These are phyloP conservation scores for Okapia johnstoni DNA, from an alignment of 2,113 vertebrate genomes.

Conservation along the genomic window DNA sequence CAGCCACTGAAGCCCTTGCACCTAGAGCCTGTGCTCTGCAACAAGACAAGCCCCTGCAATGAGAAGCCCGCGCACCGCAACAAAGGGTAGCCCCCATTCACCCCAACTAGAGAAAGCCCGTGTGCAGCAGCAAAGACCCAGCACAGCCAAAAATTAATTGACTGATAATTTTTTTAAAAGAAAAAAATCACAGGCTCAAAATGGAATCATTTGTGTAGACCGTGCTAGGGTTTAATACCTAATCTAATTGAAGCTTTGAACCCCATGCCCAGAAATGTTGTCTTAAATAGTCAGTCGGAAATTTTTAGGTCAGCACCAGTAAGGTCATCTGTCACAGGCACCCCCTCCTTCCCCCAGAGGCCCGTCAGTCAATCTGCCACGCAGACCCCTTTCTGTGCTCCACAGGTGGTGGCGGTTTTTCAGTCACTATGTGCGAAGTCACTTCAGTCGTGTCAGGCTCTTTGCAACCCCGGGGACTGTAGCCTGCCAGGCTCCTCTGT, in stretches of 20 bases:
- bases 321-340: neutral
- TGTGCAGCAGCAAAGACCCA: neutral
- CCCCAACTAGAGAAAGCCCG: neutral
- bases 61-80: fast-evolving
- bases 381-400: neutral
- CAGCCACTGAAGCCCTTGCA: fast-evolving
- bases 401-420: neutral
- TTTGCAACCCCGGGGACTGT: fast-evolving
- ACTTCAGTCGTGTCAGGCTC: neutral
- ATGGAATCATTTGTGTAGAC: neutral
- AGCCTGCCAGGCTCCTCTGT: neutral
- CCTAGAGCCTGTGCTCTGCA: neutral
- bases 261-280: neutral
- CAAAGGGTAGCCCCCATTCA: neutral
- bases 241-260: neutral
- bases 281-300: neutral
- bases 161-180: neutral
- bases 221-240: neutral
- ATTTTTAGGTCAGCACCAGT: neutral
- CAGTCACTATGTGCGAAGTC: neutral
- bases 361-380: neutral
- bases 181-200: neutral
- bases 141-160: neutral
- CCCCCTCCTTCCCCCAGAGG: neutral
- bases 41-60: fast-evolving